A percentile compares a stretch with the other conserved stretches of the same genome.
Conservation (phyloP, 1,140 invertebrate genomes). For the Mycetomoellerius zeteki region DNA sequence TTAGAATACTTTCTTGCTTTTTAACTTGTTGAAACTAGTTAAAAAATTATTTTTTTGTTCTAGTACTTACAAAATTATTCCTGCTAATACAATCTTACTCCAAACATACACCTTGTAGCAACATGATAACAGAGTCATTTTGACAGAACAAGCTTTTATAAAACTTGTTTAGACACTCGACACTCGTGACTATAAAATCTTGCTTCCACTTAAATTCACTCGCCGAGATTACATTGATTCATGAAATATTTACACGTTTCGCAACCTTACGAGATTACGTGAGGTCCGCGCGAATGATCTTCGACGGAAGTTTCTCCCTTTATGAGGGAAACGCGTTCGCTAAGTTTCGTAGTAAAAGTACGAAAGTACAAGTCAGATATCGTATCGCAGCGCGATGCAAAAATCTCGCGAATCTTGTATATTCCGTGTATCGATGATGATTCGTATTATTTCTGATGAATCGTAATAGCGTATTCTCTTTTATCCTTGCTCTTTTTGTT, state of each 20-base stretch:
- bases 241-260: slow-evolving; percentile 51
- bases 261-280: slow-evolving; percentile 28
- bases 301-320: slow-evolving; percentile 37
- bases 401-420: slow-evolving; percentile 69
- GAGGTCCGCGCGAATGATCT: slow-evolving; percentile 36
- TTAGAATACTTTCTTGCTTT: background rate
- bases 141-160: slow-evolving; percentile 37
- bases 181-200: slow-evolving; percentile 42
- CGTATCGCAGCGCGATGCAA: slow-evolving; percentile 44
- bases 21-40: background rate
- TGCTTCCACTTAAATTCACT: slow-evolving; percentile 54
- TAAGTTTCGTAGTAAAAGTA: slow-evolving; percentile 57
- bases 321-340: slow-evolving; percentile 8
- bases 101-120: background rate
- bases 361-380: slow-evolving; percentile 48
- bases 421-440: slow-evolving; percentile 47
- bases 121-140: slow-evolving; percentile 19
- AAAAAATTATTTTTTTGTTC: background rate
- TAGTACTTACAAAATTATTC: slow-evolving; percentile 2
- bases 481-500: background rate
- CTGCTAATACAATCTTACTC: slow-evolving; percentile 31
- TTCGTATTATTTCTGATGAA: slow-evolving; percentile 68
- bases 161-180: slow-evolving; percentile 41
- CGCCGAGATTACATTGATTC: slow-evolving; percentile 44
- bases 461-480: slow-evolving; percentile 29